Evolutionary conservation across 2,888 invertebrate genomes (phyloP), one percentile per base, ranked within the genome.

Genomic region (Heliconius aoede): DNA sequence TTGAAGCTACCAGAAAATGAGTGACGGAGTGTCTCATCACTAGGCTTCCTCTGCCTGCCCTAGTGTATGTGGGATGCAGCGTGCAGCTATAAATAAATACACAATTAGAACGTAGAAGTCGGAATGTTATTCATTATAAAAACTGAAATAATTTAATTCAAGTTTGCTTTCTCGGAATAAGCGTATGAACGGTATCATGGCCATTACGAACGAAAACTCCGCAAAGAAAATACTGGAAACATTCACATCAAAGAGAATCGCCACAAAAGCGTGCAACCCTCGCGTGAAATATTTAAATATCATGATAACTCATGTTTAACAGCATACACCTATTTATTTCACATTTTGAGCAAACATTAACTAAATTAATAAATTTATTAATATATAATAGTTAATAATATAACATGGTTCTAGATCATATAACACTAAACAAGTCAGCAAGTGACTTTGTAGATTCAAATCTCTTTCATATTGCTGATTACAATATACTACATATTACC

Each of bases 221-320:
- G 40, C 36, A 71, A 73, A 77, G 64, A 79, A 77, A 79, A 71
- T 55, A 71, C 75, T 71, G 26, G 60, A 68, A 60, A 71, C 36
- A 46, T 36, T 58, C 72, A 73, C 77, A 72, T 79, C 76, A 79
- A 77, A 79, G 77, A 73, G 71, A 73, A 77, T 73, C 62, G 65
- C 64, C 73, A 76, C 75, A 40, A 73, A 75, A 73, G 73, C 71
- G 71, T 61, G 73, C 64, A 60, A 28, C 24, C 21, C 75, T 71
- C 75, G 26, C 40, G 65, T 32, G 69, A 75, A 77, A 75, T 74
- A 67, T 79, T 75, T 71, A 61, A 76, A 72, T 51, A 71, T 62
- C 64, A 74, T 74, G 77, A 71, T 64, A 40, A 30, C 67, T n/a
- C 13, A 58, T 68, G 30, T 60, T 61, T 40, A 61, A 51, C 15